phyloP scores from a whole-genome alignment of 2,888 invertebrate genomes.

The Lasioglossum malachurum region DNA sequence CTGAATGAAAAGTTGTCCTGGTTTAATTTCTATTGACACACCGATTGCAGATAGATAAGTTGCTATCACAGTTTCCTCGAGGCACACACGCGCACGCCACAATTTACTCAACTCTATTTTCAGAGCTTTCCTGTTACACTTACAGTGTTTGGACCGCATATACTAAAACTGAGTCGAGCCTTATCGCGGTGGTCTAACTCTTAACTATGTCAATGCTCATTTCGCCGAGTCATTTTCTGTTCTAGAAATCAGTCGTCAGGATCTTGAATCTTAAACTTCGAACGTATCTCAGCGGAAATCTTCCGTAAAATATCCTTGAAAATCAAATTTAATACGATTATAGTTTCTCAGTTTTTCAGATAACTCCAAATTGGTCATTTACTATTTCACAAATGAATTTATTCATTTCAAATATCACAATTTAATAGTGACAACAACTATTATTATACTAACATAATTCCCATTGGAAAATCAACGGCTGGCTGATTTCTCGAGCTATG shows the following conservation, averaged over 20 bases:
- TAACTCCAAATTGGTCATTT: not conserved
- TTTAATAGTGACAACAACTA: too few relatives aligned
- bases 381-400: not conserved
- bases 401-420: not conserved
- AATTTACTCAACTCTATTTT: constrained; percentile 7
- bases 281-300: not conserved
- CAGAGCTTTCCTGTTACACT: constrained; percentile 10
- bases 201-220: constrained; percentile 12
- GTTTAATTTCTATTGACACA: constrained; percentile 15
- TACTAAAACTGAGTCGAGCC: not conserved
- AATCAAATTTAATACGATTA: too few relatives aligned
- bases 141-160: not conserved
- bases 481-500: too few relatives aligned
- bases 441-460: too few relatives aligned
- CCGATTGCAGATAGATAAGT: constrained; percentile 25
- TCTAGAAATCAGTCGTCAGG: not conserved
- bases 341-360: too few relatives aligned
- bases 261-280: not conserved
- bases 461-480: too few relatives aligned
- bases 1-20: constrained; percentile 16
- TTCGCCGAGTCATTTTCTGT: not conserved
- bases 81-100: not conserved
- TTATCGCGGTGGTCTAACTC: not conserved
- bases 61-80: constrained; percentile 1
- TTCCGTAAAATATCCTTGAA: not conserved